These are phyloP conservation scores for Crypturellus tataupa DNA, from an alignment of 2,797 vertebrate species.

Conservation along the genomic window DNA sequence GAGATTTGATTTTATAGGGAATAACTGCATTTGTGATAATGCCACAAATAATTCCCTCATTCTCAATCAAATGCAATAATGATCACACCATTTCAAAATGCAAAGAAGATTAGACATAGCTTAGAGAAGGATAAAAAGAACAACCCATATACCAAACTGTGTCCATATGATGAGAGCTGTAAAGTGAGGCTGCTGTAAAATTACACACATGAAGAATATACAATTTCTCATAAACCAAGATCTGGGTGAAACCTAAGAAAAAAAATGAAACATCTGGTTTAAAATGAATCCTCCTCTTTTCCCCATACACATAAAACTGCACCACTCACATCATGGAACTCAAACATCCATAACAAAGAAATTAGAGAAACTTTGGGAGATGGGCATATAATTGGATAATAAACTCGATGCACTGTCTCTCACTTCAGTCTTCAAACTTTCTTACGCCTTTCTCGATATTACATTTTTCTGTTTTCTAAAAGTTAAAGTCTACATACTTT, in stretches of 20 bases:
- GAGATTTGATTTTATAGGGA: neutral
- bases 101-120: neutral
- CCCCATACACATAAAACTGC: too few species aligned
- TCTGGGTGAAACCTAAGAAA: neutral
- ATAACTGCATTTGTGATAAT: neutral
- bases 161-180: neutral
- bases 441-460: neutral
- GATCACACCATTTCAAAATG: neutral
- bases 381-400: neutral
- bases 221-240: neutral
- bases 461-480: neutral
- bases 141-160: neutral
- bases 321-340: rapidly evolving
- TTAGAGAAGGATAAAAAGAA: neutral
- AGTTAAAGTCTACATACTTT: neutral
- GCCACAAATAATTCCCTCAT: neutral
- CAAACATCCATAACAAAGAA: neutral
- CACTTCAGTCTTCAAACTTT: neutral
- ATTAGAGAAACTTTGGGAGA: neutral
- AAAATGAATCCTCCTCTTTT: neutral
- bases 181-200: neutral
- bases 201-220: neutral
- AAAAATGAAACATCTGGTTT: neutral
- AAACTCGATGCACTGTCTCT: neutral
- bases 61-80: neutral